Base-by-base conservation (phyloP, 2,888 invertebrate species). In the Graphium colonna region DNA sequence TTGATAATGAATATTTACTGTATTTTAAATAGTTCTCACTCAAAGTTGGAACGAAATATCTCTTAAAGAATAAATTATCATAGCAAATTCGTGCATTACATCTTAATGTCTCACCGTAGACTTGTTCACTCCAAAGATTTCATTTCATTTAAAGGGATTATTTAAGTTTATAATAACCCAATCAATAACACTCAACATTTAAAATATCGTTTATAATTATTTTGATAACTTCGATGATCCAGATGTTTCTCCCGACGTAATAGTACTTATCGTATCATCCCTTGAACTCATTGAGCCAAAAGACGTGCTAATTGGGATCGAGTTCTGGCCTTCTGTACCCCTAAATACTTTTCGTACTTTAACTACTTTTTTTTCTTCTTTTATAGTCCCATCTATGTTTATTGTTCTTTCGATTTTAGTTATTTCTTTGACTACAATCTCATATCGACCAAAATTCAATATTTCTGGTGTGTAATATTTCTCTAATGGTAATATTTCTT, bases 381-480 rank as follows among this genome's bases (percentile, higher is more conserved):
- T 63, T 1, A 75, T 54, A 0, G 71, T 66, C 2, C 75, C 77
- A 47, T 77, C 73, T 51, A 68, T 63, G 38, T 71, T 71, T 60
- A 59, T 67, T 1, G 61, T 60, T 53, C 72, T 65, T 5, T 68
- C 47, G 15, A 73, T 66, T 64, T 68, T 71, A 1, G 64, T 69
- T 4, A 72, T 69, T 64, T 72, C 62, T 59, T 73, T 62, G 15
- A 70, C 58, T 50, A 76, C 73, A 3, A 66, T 68, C 57, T 65
- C 67, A 52, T 69, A 66, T 3, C 60, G 62, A 2, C 69, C 72
- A 33, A 73, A 53, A 31, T 67, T 67, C 52, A 12, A 36, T 36
- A 36, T n/a, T 12, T n/a, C n/a, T 3, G 36, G n/a, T 4, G 4
- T 12, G 2, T 36, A n/a, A 36, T 36, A 36, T n/a, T 36, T 12